Base-by-base conservation (phyloP, 2,113 vertebrate genomes). In the Pelodiscus sinensis region DNA sequence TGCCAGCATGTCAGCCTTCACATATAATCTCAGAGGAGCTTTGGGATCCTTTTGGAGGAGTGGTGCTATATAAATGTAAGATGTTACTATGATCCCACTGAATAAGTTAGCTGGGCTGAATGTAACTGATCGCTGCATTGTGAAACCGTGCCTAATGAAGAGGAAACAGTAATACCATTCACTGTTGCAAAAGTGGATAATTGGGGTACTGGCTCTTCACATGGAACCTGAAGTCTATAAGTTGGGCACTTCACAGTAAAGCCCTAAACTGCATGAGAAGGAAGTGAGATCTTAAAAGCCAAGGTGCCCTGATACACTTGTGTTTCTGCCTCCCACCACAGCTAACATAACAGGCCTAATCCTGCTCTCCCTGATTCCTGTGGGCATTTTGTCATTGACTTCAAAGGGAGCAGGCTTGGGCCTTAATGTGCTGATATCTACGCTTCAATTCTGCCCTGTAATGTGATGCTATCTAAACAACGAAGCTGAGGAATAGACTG, bases 341-440 rank as follows among this genome's bases (percentile, higher is more conserved):
- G 9, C 24, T 31, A 15, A 19, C 11, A 5, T 31, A 31, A 16
- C 44, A 60, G 57, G 6, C 0, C 2, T 18, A 54, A 81, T 31
- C 24, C 25, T 86, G 68, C n/a, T 79, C 51, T 16, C 29, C 1
- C 6, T 22, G 51, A 83, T 58, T 1, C 13, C 35, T 44, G n/a
- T 68, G 12, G 18, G 16, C 1, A 55, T 8, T 35, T 73, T 57
- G 11, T 27, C 16, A 60, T 16, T 78, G 73, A 4, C 38, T 77
- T 79, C 51, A 88, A 52, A 1, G 75, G 56, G 8, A 86, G 16
- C 0, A 1, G 8, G 15, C 7, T 11, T 0, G 0, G 29, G 58
- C 31, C 56, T 12, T 77, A 77, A 77, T 15, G 5, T 77, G 38
- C 38, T 77, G 6, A 77, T 3, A 15, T 3, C 35, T 50, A 13